Evolutionary conservation across 2,797 vertebrate species (phyloP).

Genomic region (Thunnus albacares): DNA sequence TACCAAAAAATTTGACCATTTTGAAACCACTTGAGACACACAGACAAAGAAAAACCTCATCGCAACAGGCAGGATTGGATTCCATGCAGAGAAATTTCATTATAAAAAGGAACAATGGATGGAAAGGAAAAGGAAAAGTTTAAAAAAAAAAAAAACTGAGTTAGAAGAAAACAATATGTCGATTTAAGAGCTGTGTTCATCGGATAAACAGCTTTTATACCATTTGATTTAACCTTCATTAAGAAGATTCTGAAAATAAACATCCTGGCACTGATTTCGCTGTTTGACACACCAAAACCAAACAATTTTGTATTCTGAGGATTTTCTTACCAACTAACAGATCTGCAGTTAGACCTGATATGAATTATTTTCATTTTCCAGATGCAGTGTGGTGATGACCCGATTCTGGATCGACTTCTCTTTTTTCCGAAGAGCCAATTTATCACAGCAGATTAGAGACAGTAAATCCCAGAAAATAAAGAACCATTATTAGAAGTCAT

Average conservation of each 20-base stretch:
- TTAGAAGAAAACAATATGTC: background rate
- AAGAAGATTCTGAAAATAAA: background rate
- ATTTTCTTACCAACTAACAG: slow-evolving; percentile 25
- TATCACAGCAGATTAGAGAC: slow-evolving; percentile 41
- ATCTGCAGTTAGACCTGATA: slow-evolving; percentile 17
- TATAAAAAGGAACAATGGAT: background rate
- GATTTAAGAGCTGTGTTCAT: slow-evolving; percentile 13
- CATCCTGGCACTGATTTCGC: slow-evolving; percentile 7
- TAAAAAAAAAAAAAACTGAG: too few species aligned
- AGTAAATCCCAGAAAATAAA: slow-evolving; percentile 34
- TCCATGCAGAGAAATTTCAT: slow-evolving; percentile 52
- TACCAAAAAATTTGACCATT: background rate
- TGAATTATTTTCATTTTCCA: slow-evolving; percentile 22
- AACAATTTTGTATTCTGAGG: background rate
- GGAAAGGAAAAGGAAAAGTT: background rate
- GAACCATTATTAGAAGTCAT: slow-evolving; percentile 20
- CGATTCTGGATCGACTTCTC: slow-evolving; percentile 35
- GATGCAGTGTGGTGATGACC: slow-evolving; percentile 21
- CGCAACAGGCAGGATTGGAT: slow-evolving; percentile 43
- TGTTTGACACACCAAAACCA: background rate
- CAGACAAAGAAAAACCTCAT: slow-evolving; percentile 30
- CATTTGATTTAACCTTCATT: background rate
- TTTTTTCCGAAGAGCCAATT: slow-evolving; percentile 31
- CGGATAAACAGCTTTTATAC: background rate
- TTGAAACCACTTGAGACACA: slow-evolving; percentile 34